Conservation (phyloP, 2,888 invertebrate genomes). For the Cryptus viduatorius region DNA sequence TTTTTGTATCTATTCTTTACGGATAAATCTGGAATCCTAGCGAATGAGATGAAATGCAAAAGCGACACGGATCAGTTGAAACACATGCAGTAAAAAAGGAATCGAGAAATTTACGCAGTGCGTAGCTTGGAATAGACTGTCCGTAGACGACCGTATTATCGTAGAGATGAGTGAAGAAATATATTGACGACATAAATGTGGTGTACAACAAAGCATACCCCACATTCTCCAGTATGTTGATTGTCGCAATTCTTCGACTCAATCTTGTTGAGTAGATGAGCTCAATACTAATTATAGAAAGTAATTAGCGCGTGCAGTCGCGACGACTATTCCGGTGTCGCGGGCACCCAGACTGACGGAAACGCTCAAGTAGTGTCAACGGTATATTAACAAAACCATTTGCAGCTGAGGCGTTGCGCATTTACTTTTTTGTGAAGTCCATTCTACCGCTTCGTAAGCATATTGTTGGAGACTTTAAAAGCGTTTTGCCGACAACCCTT, state of each 20-base stretch:
- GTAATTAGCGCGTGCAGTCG: constrained; percentile 71
- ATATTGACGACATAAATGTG: not conserved
- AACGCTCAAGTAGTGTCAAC: constrained; percentile 1
- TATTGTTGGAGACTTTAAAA: not conserved
- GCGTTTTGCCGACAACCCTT: too few relatives aligned
- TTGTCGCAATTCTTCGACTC: constrained; percentile 1
- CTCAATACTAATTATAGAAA: constrained; percentile 70
- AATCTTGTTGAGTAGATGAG: constrained; percentile 45
- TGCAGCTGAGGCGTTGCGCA: not conserved
- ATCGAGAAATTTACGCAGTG: too few relatives aligned
- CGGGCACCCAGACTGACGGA: not conserved
- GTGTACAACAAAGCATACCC: not conserved
- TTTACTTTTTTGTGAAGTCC: not conserved
- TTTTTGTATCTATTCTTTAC: too few relatives aligned
- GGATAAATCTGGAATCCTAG: too few relatives aligned
- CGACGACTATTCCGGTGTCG: constrained; percentile 51
- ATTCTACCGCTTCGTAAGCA: not conserved
- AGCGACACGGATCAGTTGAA: too few relatives aligned
- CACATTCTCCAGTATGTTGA: constrained; percentile 26
- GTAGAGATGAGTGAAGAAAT: not conserved
- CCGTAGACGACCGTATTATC: too few relatives aligned
- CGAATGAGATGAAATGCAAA: too few relatives aligned
- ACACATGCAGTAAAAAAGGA: too few relatives aligned
- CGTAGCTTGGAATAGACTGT: too few relatives aligned
- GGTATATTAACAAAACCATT: not conserved